Evolutionary conservation across 2,888 invertebrate genomes (phyloP).

Genomic region (Mesorhabditis sp.): DNA sequence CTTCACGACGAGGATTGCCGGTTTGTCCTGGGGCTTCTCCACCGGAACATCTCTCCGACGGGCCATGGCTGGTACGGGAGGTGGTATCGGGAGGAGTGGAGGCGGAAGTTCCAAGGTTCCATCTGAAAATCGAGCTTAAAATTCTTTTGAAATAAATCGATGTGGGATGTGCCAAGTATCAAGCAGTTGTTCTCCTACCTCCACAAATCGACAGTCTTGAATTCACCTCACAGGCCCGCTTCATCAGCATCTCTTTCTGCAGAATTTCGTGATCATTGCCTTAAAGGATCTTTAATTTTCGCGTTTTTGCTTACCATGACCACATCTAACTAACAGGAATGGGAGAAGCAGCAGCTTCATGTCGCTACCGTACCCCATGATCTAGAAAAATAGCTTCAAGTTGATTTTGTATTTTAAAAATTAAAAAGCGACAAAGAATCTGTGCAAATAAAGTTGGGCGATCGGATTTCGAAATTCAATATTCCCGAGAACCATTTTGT

Average conservation of each 20-base stretch:
- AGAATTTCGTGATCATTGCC: neutral
- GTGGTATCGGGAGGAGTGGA: neutral
- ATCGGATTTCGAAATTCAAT: too few species aligned
- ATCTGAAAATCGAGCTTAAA: neutral
- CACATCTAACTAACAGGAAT: too few species aligned
- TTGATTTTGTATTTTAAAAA: too few species aligned
- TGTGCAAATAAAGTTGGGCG: too few species aligned
- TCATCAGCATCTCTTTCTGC: neutral
- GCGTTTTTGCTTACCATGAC: too few species aligned
- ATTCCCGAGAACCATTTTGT: too few species aligned
- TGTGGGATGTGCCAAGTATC: too few species aligned
- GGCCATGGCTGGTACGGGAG: neutral
- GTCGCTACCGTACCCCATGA: too few species aligned
- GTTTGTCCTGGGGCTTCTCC: neutral
- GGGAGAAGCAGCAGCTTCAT: too few species aligned
- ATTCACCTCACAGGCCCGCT: slow-evolving; percentile 6
- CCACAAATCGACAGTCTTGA: slow-evolving; percentile 1
- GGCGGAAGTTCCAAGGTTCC: neutral
- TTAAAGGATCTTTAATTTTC: neutral
- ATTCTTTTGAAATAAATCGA: too few species aligned
- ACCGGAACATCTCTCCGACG: neutral
- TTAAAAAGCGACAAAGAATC: too few species aligned
- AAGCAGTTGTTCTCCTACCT: neutral
- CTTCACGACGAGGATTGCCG: neutral
- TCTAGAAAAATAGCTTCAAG: too few species aligned